These are phyloP conservation scores for Rousettus madagascariensis DNA, from an alignment of 2,797 vertebrate species.

Conservation along the genomic window DNA sequence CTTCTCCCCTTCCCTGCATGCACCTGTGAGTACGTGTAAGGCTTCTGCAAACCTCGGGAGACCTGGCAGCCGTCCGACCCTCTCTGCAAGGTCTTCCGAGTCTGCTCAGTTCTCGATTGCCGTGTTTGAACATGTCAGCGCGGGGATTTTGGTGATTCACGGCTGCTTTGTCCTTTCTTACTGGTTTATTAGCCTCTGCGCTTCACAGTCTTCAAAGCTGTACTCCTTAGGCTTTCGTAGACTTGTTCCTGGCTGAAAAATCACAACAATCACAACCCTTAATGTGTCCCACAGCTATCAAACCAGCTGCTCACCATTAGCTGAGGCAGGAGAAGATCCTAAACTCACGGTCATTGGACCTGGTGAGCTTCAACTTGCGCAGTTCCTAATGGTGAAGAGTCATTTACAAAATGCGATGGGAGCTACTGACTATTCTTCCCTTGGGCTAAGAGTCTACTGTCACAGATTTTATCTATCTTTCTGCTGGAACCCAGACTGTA, in stretches of 20 bases:
- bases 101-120: neutral
- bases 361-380: neutral
- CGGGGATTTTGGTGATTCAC: neutral
- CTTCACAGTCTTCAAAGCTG: neutral
- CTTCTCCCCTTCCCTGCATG: neutral
- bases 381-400: neutral
- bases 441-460: neutral
- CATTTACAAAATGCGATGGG: neutral
- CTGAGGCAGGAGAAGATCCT: neutral
- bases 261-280: neutral
- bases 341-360: neutral
- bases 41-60: neutral
- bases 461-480: neutral
- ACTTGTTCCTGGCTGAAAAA: neutral
- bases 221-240: neutral
- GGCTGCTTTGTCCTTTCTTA: neutral
- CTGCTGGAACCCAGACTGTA: neutral
- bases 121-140: neutral
- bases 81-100: neutral
- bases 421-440: neutral
- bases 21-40: neutral
- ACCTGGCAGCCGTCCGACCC: neutral
- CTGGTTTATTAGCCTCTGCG: neutral
- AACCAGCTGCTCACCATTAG: neutral
- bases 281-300: neutral